Percentiles rank a stretch among this genome's conserved stretches.
Evolutionary conservation across 2,113 vertebrate species (phyloP).

Genomic region (Setophaga coronata): DNA sequence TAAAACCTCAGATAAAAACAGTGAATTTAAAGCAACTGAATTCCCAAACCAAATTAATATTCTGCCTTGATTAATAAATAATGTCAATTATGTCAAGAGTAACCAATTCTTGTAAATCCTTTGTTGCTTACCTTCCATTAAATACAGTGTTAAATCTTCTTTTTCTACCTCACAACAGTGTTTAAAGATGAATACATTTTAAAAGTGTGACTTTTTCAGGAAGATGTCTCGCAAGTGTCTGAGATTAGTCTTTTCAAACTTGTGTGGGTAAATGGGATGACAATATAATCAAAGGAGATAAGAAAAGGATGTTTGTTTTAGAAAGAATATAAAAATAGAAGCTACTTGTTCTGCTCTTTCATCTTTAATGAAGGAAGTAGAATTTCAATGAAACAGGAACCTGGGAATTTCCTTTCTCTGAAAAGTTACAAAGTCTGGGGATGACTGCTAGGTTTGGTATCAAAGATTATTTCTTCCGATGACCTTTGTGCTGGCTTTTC

Average conservation of each 20-base stretch:
- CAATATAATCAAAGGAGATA: background rate
- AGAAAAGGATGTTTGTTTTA: background rate
- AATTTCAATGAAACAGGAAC: background rate
- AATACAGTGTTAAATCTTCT: background rate
- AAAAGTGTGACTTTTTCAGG: background rate
- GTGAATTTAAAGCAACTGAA: background rate
- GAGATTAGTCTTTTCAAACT: background rate
- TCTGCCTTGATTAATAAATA: background rate
- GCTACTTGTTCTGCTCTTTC: background rate
- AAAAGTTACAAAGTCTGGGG: background rate
- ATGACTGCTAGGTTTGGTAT: background rate
- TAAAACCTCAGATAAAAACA: background rate
- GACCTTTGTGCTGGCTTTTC: background rate
- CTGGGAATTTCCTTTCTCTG: background rate
- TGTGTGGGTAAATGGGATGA: background rate
- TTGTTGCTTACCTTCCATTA: background rate
- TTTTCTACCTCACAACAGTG: background rate
- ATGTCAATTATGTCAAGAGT: background rate
- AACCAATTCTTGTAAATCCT: background rate
- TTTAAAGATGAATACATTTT: background rate
- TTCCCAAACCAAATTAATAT: background rate
- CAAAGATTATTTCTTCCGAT: background rate
- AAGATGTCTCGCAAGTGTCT: background rate
- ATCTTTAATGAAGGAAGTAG: background rate
- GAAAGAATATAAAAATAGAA: background rate